Conservation (phyloP, 2,797 vertebrate genomes). For the Bradypodion ventrale region DNA sequence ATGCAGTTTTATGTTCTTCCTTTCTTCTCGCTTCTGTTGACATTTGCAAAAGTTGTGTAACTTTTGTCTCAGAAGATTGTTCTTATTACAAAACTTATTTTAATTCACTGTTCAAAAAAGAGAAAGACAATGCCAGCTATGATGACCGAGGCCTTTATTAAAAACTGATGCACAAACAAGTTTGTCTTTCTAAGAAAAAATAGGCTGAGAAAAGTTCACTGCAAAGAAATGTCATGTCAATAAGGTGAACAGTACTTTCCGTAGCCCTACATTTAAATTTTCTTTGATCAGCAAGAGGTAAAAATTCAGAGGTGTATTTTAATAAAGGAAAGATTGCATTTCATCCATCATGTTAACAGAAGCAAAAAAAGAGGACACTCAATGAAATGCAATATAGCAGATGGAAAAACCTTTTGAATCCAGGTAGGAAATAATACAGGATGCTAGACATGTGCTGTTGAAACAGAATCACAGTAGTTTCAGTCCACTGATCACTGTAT, state of each 20-base stretch:
- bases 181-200: not conserved
- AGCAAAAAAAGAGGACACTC: not conserved
- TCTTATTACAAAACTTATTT: slow-evolving; percentile 62
- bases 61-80: slow-evolving; percentile 75
- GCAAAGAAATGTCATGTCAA: not conserved
- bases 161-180: not conserved
- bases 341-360: not conserved
- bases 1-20: slow-evolving; percentile 55
- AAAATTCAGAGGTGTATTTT: not conserved
- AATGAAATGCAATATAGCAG: not conserved
- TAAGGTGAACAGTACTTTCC: not conserved
- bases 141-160: not conserved
- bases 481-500: not conserved
- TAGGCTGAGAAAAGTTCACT: not conserved
- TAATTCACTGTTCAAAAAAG: slow-evolving; percentile 34
- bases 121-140: not conserved
- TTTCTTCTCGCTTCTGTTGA: not conserved
- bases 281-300: not conserved
- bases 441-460: not conserved
- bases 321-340: not conserved
- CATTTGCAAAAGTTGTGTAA: slow-evolving; percentile 63
- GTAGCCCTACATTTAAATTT: not conserved
- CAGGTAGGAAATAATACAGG: not conserved
- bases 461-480: not conserved
- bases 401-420: not conserved